Percentiles rank a stretch among this genome's conserved stretches.
Conservation (phyloP, 1,140 invertebrate species). For the Periplaneta americana region DNA sequence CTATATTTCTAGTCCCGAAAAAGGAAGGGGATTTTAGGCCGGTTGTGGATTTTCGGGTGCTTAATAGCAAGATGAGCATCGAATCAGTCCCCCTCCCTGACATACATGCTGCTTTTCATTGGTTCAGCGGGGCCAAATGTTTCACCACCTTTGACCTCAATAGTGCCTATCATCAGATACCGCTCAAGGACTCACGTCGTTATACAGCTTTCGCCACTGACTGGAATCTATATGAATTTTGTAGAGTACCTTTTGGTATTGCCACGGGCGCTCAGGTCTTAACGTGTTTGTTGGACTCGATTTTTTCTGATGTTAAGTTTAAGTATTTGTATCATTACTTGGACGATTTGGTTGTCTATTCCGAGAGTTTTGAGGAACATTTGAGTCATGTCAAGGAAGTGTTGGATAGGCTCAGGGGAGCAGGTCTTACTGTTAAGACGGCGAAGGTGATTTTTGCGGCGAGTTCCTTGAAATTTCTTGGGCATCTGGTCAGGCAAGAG, state of each 20-base stretch:
- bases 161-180: background rate
- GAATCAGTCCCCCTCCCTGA: background rate
- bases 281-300: background rate
- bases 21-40: no score
- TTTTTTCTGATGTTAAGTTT: background rate
- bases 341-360: conserved; percentile 30
- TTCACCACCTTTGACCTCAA: background rate
- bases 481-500: conserved; percentile 5
- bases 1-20: no score
- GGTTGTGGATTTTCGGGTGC: no score
- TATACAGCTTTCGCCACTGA: background rate
- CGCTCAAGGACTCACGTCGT: background rate
- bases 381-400: conserved; percentile 20
- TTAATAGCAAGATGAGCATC: no score
- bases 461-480: conserved; percentile 5
- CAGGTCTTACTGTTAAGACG: conserved; percentile 21
- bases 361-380: conserved; percentile 18
- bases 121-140: background rate
- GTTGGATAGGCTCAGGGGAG: conserved; percentile 10
- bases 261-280: background rate
- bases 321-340: conserved; percentile 23
- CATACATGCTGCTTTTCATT: background rate
- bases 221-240: background rate
- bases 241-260: background rate
- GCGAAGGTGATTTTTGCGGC: conserved; percentile 18